Base-by-base conservation (phyloP, 2,888 invertebrate species). In the Tachina lurida region DNA sequence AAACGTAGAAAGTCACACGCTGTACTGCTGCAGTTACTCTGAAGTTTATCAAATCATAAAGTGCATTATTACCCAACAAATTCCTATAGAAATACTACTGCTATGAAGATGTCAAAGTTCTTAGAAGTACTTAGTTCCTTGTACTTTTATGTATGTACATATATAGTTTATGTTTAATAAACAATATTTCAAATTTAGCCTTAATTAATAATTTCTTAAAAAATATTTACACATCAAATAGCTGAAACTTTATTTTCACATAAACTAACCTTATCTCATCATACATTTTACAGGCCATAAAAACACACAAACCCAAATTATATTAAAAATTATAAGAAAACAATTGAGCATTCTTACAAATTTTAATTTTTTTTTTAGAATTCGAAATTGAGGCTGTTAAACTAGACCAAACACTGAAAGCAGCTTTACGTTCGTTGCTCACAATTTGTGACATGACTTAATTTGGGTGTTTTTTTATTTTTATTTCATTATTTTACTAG, bases 21-120 rank as follows among this genome's bases (percentile, higher is more conserved):
- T 52, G 9, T 52, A 17, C 17, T 65, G 22, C 22, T 12, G 45
- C 10, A 65, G 19, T 63, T 43, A 8, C n/a, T 49, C 4, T 47
- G 47, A 31, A 60, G 1, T 19, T 65, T 65, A 65, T 65, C 47
- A 47, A 22, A 47, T 13, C 31, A 8, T 47, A 19, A 65, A 31
- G 49, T 47, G 10, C 17, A 17, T 15, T 41, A 41, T 62, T 43
- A 39, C 39, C 10, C 4, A 43, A 17, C 43, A 43, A 5, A 17
- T 47, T 17, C 31, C 12, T 39, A 8, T 68, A 52, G 0, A 10
- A 47, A 56, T 15, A 58, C 12, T 17, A 41, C 41, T 45, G 17
- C 43, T 22, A 45, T 71, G 45, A 52, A 63, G 43, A 74, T 10
- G 63, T 63, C 75, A 54, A 75, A 63, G 52, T 75, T 63, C 75